phyloP scores from a whole-genome alignment of 2,113 vertebrate species.

The Pelvicachromis taeniatus region DNA sequence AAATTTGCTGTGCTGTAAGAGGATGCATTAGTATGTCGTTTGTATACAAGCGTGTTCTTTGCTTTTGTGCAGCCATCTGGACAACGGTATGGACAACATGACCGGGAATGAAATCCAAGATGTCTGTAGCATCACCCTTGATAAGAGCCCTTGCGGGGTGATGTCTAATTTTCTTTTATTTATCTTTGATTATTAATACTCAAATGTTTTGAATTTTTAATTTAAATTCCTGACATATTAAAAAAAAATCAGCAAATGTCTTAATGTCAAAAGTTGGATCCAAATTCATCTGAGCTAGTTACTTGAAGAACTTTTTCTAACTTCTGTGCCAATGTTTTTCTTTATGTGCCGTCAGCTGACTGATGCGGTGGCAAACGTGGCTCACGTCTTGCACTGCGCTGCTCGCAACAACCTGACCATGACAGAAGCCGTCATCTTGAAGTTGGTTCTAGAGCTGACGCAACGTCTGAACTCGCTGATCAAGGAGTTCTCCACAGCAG shows the following conservation, averaged over 20 bases:
- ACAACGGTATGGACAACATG: slow-evolving; percentile 2
- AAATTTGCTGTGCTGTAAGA: background rate
- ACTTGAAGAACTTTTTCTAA: background rate
- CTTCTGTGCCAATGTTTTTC: background rate
- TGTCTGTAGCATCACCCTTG: slow-evolving; percentile 57
- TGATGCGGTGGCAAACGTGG: slow-evolving; percentile 43
- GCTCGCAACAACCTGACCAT: slow-evolving; percentile 53
- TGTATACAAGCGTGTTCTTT: background rate
- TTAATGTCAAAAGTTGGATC: background rate
- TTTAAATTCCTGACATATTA: background rate
- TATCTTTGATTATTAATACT: background rate
- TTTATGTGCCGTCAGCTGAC: slow-evolving; percentile 44
- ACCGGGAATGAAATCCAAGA: slow-evolving; percentile 25
- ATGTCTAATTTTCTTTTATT: background rate
- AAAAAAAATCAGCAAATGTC: background rate
- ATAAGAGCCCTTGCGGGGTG: slow-evolving; percentile 53
- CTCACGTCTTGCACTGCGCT: slow-evolving; percentile 61
- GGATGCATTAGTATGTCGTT: background rate
- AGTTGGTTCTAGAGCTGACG: slow-evolving; percentile 53
- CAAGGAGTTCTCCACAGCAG: slow-evolving; percentile 45
- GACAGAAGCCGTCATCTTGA: slow-evolving; percentile 38
- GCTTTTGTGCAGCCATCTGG: slow-evolving; percentile 47
- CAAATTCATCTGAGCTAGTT: background rate
- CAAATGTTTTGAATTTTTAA: background rate
- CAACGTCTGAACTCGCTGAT: slow-evolving; percentile 54